Evolutionary conservation across 2,797 vertebrate genomes (phyloP).

Genomic region (Hypotaenidia okinawae): DNA sequence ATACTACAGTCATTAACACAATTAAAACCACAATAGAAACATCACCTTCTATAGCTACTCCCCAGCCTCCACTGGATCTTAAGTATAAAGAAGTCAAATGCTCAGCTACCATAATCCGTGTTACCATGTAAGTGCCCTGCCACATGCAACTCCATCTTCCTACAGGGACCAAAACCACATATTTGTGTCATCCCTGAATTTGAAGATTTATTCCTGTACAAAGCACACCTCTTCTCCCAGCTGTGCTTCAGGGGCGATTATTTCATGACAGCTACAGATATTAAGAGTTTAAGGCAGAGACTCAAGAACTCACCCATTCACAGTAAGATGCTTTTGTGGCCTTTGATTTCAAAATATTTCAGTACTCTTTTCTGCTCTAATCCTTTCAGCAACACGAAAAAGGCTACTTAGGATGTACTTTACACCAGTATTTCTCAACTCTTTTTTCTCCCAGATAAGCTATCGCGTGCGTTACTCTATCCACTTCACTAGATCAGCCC

Average conservation of each 20-base stretch:
- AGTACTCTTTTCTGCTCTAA: background rate
- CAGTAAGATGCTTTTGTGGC: background rate
- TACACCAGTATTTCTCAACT: background rate
- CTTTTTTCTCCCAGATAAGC: background rate
- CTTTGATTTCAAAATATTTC: background rate
- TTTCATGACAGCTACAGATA: background rate
- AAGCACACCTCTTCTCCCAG: background rate
- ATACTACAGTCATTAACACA: background rate
- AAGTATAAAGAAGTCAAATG: background rate
- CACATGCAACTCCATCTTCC: constrained; percentile 11
- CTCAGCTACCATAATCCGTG: background rate
- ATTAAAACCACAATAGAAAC: background rate
- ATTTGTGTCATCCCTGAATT: background rate
- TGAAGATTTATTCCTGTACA: background rate
- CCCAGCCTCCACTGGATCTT: background rate
- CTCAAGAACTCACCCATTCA: background rate
- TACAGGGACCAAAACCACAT: constrained; percentile 26
- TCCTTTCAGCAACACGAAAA: background rate
- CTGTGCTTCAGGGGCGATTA: background rate
- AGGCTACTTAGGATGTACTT: rapidly evolving
- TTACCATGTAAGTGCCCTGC: constrained; percentile 31
- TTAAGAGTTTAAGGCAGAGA: background rate
- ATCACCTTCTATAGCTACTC: background rate
- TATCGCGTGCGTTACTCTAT: background rate
- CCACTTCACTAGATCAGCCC: too few species aligned